Evolutionary conservation across 2,888 invertebrate species (phyloP), one percentile per base, ranked within the genome.

Genomic region (Apamea epomidion): DNA sequence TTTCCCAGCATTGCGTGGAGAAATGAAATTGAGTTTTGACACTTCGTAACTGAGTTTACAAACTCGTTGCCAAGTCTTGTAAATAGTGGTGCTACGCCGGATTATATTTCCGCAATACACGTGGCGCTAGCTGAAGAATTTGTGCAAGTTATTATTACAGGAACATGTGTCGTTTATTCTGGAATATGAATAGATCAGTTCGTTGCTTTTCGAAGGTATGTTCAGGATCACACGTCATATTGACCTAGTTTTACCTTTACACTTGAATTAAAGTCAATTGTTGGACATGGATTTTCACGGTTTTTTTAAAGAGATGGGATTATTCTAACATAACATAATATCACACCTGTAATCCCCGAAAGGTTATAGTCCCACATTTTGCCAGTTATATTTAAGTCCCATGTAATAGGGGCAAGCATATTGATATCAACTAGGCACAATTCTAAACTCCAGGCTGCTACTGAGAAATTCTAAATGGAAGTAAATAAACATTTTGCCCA

Each of bases 41-140:
- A 87, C n/a, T 72, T 77, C 77, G 62, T 87, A 81, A 87, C 84
- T 87, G 88, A 86, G 88, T 86, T 86, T 86, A 78, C 80, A 75
- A 76, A 83, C 69, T 67, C 68, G 81, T 73, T 87, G 88, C 87
- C 87, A 87, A 88, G 84, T 71, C 58, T 82, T 68, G 67, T 72
- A 77, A 83, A 79, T 86, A 69, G 68, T 76, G 72, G 84, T 58
- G 81, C 21, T 10, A 60, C 32, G 65, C 6, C n/a, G 72, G 70
- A 84, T 86, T 81, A 84, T 68, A 74, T 86, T 78, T 88, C 79
- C 68, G 45, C 75, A 14, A 77, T 74, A 80, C 77, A 88, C 82
- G 69, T 88, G 86, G 72, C 37, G 74, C 48, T 76, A 48, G 64
- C 37, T 78, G 58, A 74, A 85, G 62, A 76, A 69, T 77, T 76